Base-by-base conservation (phyloP, 2,797 vertebrate genomes). In the Poeciliopsis presidionis region DNA sequence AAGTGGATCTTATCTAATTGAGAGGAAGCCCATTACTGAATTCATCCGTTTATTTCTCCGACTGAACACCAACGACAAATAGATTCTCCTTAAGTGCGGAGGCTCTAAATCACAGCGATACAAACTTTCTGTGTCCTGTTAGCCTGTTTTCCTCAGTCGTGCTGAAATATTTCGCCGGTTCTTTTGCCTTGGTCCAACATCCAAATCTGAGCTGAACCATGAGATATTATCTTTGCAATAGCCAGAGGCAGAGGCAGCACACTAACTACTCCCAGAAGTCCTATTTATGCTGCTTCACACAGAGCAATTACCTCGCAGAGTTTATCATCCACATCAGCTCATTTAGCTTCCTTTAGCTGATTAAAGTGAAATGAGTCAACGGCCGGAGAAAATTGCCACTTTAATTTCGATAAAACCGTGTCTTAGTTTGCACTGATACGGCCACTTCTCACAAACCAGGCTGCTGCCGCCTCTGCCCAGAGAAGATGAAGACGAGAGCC, bases 191-290 rank as follows among this genome's bases (percentile, higher is more conserved):
- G 0, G 59, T 86, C 74, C 74, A 81, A 88, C 80, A 80, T 80
- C 65, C 36, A 82, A 84, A 78, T 78, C 51, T 33, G 82, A 86
- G 80, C 83, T 83, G 74, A 87, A 84, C 70, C 75, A 76, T 82
- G 53, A 85, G 84, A 77, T 57, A 81, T 91, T 89, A 87, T 88
- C 77, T 81, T 59, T 61, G 86, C 80, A 84, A 82, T 74, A 90
- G 88, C 91, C 84, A 47, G 83, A 89, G 78, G 87, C 83, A 57
- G 80, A 89, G 78, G 87, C 83, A 57, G 80, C 7, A 43, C 81
- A 87, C 77, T 74, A 88, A 91, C 85, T 81, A 83, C 86, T 92
- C 90, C 90, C 88, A 81, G 81, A 88, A 86, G 91, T 84, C 88
- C 90, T 91, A 84, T 93, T 92, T 82, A 83, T 61, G 78, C 81